phyloP scores from a whole-genome alignment of 2,888 invertebrate species.

The Thumatha senex region DNA sequence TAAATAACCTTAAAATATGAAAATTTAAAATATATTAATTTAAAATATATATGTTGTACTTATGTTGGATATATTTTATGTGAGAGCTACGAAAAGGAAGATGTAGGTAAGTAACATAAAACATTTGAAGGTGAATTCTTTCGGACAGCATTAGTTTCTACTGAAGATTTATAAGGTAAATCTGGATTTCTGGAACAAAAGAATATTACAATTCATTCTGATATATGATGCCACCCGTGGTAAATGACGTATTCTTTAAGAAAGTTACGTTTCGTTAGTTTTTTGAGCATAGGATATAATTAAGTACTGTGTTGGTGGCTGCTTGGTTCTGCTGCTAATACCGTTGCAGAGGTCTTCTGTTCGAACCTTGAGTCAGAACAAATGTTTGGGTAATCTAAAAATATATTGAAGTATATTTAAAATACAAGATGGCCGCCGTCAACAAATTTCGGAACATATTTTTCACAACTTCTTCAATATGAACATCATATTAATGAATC shows the following conservation, averaged over 20 bases:
- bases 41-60: background rate
- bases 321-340: no score
- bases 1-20: no score
- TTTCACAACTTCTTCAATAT: no score
- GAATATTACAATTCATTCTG: constrained; percentile 51
- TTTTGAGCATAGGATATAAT: no score
- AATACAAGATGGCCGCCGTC: no score
- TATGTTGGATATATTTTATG: background rate
- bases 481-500: no score
- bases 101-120: constrained; percentile 17
- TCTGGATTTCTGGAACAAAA: constrained; percentile 48
- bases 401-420: no score
- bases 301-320: no score
- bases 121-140: constrained; percentile 38
- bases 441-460: no score
- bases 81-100: background rate
- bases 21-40: background rate
- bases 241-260: constrained; percentile 37
- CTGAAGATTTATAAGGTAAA: constrained; percentile 54
- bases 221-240: constrained; percentile 47
- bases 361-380: no score
- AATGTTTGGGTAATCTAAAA: no score
- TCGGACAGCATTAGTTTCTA: constrained; percentile 46
- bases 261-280: background rate
- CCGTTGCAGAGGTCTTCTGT: no score